Base-by-base conservation (phyloP, 2,888 invertebrate genomes). In the Coremacera marginata region DNA sequence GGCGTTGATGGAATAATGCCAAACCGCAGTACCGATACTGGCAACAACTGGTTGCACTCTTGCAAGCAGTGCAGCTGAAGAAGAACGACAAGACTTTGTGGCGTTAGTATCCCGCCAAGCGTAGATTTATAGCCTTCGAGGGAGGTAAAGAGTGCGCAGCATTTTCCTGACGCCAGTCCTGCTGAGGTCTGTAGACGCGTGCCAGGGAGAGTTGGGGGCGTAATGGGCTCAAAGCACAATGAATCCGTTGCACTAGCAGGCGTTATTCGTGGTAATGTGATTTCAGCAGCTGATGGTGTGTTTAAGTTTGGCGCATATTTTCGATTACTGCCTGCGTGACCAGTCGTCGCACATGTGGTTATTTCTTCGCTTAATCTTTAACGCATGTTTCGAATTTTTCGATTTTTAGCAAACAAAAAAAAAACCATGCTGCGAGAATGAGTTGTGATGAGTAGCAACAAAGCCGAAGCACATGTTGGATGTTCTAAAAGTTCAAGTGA, bases 121-220 rank as follows among this genome's bases (percentile, higher is more conserved):
- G 82, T 83, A 85, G 85, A 86, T 87, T 87, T 87, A 87, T 86
- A 82, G 86, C 84, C 86, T 82, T 83, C 83, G 83, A 84, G 86
- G 86, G 87, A 84, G 86, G 87, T 84, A 84, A 77, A 74, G 70
- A n/a, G n/a, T n/a, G 51, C 25, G 34, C 31, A 22, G 37, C n/a
- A 55, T 52, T n/a, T 68, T 73, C 67, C 67, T 74, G 70, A 77
- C 80, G 80, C 80, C 80, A 78, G 77, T 80, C 81, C 80, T 77
- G 79, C 81, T 80, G 81, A 65, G 81, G 77, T 70, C 52, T 49
- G 16, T 19, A 22, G 55, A 52, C 34, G 57, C 70, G 52, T 70
- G 55, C 49, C 49, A 67, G 16, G 2, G 49, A 49, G 22, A 16
- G 44, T 65, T 27, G 14, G 27, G 27, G 27, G 19, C 70, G 22